These are phyloP conservation scores for Trichoplusia ni DNA, from an alignment of 1,140 invertebrate species.

Conservation along the genomic window DNA sequence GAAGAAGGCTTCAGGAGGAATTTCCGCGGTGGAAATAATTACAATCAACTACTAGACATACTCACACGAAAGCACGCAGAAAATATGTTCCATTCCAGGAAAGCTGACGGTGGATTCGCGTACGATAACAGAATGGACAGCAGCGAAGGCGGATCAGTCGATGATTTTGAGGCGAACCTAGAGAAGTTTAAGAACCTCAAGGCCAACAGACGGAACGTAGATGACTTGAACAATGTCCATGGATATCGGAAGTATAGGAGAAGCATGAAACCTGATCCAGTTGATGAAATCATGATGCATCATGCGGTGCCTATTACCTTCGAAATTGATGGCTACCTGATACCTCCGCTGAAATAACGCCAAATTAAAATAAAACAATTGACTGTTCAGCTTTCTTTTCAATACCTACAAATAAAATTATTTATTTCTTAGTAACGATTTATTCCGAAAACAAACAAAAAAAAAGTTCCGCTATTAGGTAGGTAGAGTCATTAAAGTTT, in stretches of 20 bases:
- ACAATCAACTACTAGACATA: neutral
- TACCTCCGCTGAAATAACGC: neutral
- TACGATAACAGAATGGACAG: slow-evolving; percentile 24
- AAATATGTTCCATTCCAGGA: neutral
- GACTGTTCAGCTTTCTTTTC: too few species aligned
- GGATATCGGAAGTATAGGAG: neutral
- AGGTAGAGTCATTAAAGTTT: too few species aligned
- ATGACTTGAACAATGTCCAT: neutral
- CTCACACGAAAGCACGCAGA: neutral
- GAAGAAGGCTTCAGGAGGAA: neutral
- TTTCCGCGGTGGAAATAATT: too few species aligned
- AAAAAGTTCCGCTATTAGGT: too few species aligned
- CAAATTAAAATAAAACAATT: neutral
- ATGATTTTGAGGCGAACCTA: slow-evolving; percentile 31
- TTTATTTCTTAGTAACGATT: too few species aligned
- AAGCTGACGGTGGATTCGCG: slow-evolving; percentile 15
- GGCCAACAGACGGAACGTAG: neutral
- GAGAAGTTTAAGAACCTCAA: slow-evolving; percentile 1
- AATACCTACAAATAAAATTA: too few species aligned
- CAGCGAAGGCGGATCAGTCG: neutral
- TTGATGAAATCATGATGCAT: slow-evolving; percentile 28
- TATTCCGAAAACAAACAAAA: too few species aligned
- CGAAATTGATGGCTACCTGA: slow-evolving; percentile 32
- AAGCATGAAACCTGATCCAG: neutral
- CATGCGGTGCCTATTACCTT: slow-evolving; percentile 34